These are phyloP conservation scores for Zhuqinia jingwanae DNA, from an alignment of 2,888 invertebrate species.

Conservation along the genomic window DNA sequence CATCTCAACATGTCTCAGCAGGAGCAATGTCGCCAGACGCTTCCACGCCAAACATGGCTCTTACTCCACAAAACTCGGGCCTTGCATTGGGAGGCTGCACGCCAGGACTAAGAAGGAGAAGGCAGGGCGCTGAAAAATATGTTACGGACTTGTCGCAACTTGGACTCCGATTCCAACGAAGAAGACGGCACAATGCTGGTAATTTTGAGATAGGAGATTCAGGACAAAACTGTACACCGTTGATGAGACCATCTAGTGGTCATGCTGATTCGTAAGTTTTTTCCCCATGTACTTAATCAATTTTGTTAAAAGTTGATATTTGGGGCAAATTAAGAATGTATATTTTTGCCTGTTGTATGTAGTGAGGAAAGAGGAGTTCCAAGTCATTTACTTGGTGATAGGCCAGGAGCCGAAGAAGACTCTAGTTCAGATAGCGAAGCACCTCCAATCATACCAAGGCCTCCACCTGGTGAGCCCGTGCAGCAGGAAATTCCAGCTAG, in stretches of 20 bases:
- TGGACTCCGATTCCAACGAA: constrained; percentile 90
- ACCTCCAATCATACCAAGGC: constrained; percentile 64
- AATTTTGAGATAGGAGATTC: constrained; percentile 67
- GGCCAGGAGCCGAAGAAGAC: constrained; percentile 77
- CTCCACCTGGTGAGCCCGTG: constrained; percentile 78
- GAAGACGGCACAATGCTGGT: constrained; percentile 81
- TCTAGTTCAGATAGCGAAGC: constrained; percentile 77
- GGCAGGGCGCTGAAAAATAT: constrained; percentile 89
- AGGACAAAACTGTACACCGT: constrained; percentile 51
- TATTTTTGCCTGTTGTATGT: not conserved
- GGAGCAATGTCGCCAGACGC: constrained; percentile 74
- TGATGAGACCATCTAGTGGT: constrained; percentile 56
- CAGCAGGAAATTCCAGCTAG: constrained; percentile 78
- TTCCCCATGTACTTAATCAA: not conserved
- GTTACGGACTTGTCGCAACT: constrained; percentile 91
- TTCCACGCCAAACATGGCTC: constrained; percentile 57
- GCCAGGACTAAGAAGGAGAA: constrained; percentile 86
- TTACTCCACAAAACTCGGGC: constrained; percentile 70
- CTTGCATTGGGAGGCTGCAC: constrained; percentile 81
- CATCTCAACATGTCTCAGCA: constrained; percentile 47
- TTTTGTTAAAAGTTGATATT: not conserved
- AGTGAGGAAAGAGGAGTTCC: constrained; percentile 78
- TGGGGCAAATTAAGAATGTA: not conserved
- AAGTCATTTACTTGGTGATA: constrained; percentile 76
- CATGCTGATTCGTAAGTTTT: constrained; percentile 63